Evolutionary conservation across 2,797 vertebrate genomes (phyloP).

Genomic region (Galaxias olidus): DNA sequence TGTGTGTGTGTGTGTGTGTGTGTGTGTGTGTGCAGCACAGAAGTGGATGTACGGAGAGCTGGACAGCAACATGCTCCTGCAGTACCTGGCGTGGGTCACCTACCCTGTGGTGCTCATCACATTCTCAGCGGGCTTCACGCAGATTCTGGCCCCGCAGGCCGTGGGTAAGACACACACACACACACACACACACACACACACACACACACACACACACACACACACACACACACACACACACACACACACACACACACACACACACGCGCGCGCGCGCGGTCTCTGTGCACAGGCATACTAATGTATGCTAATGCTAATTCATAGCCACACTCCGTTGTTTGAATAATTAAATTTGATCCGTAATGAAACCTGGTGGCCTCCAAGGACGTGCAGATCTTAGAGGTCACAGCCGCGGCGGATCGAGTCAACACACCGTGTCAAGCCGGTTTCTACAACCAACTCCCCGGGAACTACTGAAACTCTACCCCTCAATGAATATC

Average conservation of each 20-base stretch:
- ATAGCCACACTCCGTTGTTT: neutral
- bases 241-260: slow-evolving; percentile 3
- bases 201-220: neutral
- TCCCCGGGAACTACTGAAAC: neutral
- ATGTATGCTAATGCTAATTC: slow-evolving; percentile 1
- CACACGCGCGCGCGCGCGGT: neutral
- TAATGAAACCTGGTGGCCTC: neutral
- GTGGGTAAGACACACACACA: slow-evolving; percentile 81
- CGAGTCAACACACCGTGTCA: neutral
- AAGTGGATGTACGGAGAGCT: slow-evolving; percentile 90
- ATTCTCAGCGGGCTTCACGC: slow-evolving; percentile 97
- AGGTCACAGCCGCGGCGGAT: too few relatives aligned
- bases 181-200: slow-evolving; percentile 7
- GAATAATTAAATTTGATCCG: neutral
- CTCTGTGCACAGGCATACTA: neutral
- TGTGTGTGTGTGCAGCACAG: slow-evolving; percentile 83
- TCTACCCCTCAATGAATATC: neutral
- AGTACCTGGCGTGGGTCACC: slow-evolving; percentile 98
- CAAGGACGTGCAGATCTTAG: too few relatives aligned
- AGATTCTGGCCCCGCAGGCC: slow-evolving; percentile 95
- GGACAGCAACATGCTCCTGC: slow-evolving; percentile 90
- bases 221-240: slow-evolving; percentile 4
- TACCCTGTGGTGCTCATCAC: slow-evolving; percentile 98
- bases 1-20: slow-evolving; percentile 17
- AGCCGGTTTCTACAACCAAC: neutral